A percentile compares a stretch with the other conserved stretches of the same genome.
Evolutionary conservation across 2,888 invertebrate genomes (phyloP).

Genomic region (Punctoribates punctum): DNA sequence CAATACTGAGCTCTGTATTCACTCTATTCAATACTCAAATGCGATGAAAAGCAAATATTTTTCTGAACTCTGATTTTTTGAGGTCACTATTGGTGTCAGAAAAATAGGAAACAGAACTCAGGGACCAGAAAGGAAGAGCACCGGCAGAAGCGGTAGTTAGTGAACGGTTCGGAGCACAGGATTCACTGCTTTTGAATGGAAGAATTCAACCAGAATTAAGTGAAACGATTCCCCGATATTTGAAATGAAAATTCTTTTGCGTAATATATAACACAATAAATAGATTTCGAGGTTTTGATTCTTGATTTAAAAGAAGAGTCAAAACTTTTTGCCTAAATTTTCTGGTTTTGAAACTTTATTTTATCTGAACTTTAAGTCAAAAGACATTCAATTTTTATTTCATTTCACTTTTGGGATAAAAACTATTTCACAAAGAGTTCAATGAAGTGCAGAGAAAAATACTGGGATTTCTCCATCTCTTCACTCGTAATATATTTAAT

Average conservation of each 20-base stretch:
- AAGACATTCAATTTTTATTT: not conserved
- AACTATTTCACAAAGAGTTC: not conserved
- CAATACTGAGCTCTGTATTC: not conserved
- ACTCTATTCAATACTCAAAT: not conserved
- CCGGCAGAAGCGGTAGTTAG: not conserved
- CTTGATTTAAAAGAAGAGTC: too few species aligned
- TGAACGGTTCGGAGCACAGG: not conserved
- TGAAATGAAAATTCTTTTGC: too few species aligned
- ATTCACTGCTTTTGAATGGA: not conserved
- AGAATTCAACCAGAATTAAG: not conserved
- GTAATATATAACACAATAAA: too few species aligned
- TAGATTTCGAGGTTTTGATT: too few species aligned
- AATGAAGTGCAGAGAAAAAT: conserved; percentile 16
- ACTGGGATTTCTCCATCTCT: not conserved
- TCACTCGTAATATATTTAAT: not conserved
- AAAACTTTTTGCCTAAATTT: not conserved
- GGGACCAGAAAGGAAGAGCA: not conserved
- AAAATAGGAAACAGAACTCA: not conserved
- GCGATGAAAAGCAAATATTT: conserved; percentile 12
- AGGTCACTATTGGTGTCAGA: conserved; percentile 3
- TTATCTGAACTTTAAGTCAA: not conserved
- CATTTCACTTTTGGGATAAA: not conserved
- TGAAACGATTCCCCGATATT: not conserved
- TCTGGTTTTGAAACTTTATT: not conserved
- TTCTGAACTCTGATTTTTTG: conserved; percentile 1